Percentiles rank a stretch among this genome's conserved stretches.
Evolutionary conservation across 2,113 vertebrate genomes (phyloP).

Genomic region (Dromas ardeola): DNA sequence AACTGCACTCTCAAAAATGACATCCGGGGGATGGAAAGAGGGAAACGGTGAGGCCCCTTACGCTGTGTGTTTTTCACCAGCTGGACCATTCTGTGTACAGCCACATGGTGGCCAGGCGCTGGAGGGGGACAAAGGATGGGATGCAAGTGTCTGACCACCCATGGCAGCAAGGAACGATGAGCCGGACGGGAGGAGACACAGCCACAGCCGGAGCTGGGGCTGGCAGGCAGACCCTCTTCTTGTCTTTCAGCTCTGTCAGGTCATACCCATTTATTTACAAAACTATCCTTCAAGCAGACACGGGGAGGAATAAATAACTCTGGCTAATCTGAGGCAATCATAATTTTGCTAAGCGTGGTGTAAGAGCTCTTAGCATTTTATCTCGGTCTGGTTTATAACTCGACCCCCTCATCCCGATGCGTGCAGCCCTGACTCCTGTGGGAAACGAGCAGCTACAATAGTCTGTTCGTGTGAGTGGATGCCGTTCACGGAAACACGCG

Average conservation of each 20-base stretch:
- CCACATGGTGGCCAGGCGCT: not conserved
- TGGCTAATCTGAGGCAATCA: not conserved
- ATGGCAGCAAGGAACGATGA: not conserved
- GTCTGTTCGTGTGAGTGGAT: rapidly evolving
- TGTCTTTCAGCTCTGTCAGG: not conserved
- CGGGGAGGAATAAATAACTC: not conserved
- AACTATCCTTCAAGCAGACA: not conserved
- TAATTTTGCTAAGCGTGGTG: not conserved
- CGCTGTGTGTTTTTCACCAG: not conserved
- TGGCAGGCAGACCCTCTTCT: not conserved
- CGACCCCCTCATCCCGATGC: rapidly evolving
- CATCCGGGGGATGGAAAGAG: not conserved
- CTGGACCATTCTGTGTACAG: not conserved
- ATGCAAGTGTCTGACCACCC: not conserved
- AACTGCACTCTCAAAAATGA: not conserved
- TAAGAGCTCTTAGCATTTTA: not conserved
- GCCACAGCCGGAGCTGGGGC: not conserved
- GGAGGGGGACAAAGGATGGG: not conserved
- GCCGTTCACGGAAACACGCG: not conserved
- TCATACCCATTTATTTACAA: not conserved
- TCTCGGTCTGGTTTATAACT: not conserved
- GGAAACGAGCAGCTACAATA: not conserved
- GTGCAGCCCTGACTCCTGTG: rapidly evolving
- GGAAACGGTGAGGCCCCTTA: not conserved
- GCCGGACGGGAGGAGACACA: not conserved